Evolutionary conservation across 2,797 vertebrate species (phyloP).

Genomic region (Takifugu ocellatus): DNA sequence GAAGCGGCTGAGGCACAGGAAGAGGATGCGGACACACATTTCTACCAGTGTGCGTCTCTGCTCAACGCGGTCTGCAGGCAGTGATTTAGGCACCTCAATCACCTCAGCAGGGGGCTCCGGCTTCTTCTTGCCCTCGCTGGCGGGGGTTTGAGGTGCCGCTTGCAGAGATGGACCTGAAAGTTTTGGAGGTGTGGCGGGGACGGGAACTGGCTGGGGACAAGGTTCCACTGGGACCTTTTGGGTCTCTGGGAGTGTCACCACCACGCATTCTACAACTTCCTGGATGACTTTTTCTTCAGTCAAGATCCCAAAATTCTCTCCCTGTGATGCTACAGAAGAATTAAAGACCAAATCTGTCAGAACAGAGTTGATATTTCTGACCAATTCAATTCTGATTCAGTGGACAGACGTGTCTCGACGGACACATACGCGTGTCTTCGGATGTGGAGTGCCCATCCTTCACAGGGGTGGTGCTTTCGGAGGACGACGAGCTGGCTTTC

Average conservation of each 20-base stretch:
- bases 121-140: constrained; percentile 77
- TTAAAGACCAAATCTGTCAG: neutral
- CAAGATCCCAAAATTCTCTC: constrained; percentile 50
- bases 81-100: constrained; percentile 80
- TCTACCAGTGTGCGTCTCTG: constrained; percentile 88
- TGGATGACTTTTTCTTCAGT: constrained; percentile 67
- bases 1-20: constrained; percentile 91
- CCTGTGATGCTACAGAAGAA: constrained; percentile 40
- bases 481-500: constrained; percentile 72
- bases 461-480: constrained; percentile 71
- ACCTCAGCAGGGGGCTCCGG: constrained; percentile 73
- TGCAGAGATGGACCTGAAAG: constrained; percentile 36
- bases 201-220: constrained; percentile 39
- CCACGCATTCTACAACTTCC: constrained; percentile 68
- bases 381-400: too few relatives aligned
- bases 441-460: constrained; percentile 77
- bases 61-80: constrained; percentile 80
- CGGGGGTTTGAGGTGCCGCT: constrained; percentile 29
- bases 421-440: constrained; percentile 82
- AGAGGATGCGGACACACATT: constrained; percentile 86
- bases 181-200: constrained; percentile 58
- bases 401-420: neutral
- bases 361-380: too few relatives aligned
- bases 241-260: constrained; percentile 60
- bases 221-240: constrained; percentile 49